Percentiles rank a stretch among this genome's conserved stretches.
These are phyloP conservation scores for Pitta sordida DNA, from an alignment of 2,113 vertebrate genomes.

Conservation along the genomic window DNA sequence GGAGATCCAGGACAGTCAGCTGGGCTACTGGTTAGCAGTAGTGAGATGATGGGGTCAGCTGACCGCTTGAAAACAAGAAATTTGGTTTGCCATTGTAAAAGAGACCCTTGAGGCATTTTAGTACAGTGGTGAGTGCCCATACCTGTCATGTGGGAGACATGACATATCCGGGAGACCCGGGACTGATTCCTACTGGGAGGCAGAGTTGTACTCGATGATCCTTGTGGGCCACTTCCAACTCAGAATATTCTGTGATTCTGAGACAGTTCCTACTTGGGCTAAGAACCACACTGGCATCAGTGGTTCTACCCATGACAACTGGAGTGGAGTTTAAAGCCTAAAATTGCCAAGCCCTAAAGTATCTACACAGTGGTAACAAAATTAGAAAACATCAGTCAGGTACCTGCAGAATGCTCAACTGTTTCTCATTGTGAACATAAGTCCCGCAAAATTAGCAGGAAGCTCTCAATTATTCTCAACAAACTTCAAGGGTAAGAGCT, in stretches of 20 bases:
- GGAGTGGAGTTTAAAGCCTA: neutral
- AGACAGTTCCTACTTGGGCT: neutral
- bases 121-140: no score
- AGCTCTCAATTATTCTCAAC: neutral
- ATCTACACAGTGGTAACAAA: neutral
- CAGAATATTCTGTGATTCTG: no score
- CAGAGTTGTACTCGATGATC: no score
- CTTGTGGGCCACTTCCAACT: no score
- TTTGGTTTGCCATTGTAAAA: neutral
- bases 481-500: neutral
- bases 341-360: neutral
- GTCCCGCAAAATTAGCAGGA: neutral
- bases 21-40: neutral
- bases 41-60: rapidly evolving
- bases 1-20: neutral
- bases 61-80: neutral
- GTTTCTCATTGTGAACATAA: neutral
- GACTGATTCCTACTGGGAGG: no score
- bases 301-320: neutral
- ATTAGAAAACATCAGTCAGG: neutral
- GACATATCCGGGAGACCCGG: no score
- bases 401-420: neutral
- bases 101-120: neutral
- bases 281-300: neutral
- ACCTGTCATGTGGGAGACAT: no score